Evolutionary conservation across 2,888 invertebrate genomes (phyloP).

Genomic region (Caenorhabditis zanzibari): DNA sequence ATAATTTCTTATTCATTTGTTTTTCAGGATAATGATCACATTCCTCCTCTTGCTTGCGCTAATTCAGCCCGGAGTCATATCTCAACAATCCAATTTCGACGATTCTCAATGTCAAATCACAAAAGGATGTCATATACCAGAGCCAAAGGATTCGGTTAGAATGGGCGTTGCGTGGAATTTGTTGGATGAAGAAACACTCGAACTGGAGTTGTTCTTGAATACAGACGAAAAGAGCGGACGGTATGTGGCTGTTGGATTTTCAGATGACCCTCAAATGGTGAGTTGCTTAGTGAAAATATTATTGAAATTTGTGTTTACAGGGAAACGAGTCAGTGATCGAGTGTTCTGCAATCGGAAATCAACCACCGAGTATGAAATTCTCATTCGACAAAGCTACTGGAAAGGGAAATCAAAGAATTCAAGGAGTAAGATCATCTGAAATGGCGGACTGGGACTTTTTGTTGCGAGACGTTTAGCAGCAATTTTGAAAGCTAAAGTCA

Average conservation of each 20-base stretch:
- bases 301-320: conserved; percentile 35
- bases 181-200: conserved; percentile 51
- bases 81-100: conserved; percentile 64
- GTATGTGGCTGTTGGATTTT: conserved; percentile 77
- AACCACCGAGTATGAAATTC: conserved; percentile 63
- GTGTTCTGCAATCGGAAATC: conserved; percentile 69
- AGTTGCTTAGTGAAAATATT: background rate
- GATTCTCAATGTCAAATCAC: conserved; percentile 67
- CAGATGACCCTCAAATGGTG: conserved; percentile 69
- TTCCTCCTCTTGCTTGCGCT: conserved; percentile 9
- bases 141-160: conserved; percentile 49
- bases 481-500: no score
- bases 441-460: no score
- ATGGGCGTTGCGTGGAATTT: conserved; percentile 52
- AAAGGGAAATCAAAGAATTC: conserved; percentile 57
- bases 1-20: no score
- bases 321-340: conserved; percentile 70
- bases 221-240: conserved; percentile 47
- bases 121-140: conserved; percentile 72
- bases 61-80: conserved; percentile 1
- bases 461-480: no score
- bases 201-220: conserved; percentile 62
- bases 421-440: conserved; percentile 37
- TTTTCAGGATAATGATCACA: conserved; percentile 15
- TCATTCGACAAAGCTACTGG: conserved; percentile 66